Conservation (phyloP, 2,888 invertebrate genomes). For the Psococerastis gibbosa region DNA sequence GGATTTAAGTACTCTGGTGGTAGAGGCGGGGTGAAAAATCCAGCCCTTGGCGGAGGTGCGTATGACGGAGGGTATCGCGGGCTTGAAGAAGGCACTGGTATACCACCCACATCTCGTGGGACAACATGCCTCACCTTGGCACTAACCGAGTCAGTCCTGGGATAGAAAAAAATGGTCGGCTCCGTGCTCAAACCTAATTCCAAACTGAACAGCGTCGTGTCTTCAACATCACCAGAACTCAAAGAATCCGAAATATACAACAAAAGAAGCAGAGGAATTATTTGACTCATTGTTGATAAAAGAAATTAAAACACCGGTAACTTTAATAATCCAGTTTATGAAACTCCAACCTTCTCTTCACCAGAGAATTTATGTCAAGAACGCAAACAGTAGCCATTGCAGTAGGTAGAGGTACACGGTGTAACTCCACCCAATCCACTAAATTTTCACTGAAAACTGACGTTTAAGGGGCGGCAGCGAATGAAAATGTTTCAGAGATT, state of each 20-base stretch:
- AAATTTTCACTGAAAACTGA: background rate
- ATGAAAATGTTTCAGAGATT: background rate
- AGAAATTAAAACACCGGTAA: background rate
- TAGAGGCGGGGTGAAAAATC: slow-evolving; percentile 62
- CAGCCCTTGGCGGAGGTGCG: slow-evolving; percentile 56
- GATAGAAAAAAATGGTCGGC: slow-evolving; percentile 6
- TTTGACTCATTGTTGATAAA: background rate
- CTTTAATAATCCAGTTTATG: background rate
- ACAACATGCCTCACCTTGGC: background rate
- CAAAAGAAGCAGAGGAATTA: background rate
- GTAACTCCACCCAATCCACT: no score
- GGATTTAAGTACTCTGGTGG: slow-evolving; percentile 71
- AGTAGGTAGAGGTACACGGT: no score
- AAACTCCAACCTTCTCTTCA: no score
- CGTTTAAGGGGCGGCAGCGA: background rate
- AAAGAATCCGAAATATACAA: slow-evolving; percentile 3
- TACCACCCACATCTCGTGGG: slow-evolving; percentile 1
- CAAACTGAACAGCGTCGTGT: background rate
- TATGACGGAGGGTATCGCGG: slow-evolving; percentile 35
- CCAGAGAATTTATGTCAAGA: no score
- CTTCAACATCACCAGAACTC: background rate
- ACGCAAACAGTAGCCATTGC: no score
- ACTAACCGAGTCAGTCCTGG: background rate
- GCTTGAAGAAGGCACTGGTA: slow-evolving; percentile 3
- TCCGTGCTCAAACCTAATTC: slow-evolving; percentile 3